Conservation (phyloP, 2,888 invertebrate species). For the Antheraea yamamai region DNA sequence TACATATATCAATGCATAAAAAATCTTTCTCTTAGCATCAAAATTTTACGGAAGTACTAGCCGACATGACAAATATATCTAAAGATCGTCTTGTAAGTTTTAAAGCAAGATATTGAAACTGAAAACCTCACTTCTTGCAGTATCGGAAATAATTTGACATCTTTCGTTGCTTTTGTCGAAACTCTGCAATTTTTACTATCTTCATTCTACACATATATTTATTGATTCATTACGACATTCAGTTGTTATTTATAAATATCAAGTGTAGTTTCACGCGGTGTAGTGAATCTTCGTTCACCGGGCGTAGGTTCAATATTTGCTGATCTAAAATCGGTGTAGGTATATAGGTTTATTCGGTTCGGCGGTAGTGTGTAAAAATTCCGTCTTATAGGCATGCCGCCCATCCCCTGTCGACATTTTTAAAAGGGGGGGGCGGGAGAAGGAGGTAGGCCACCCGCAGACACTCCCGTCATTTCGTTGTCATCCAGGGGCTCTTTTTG, state of each 20-base stretch:
- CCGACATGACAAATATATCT: no score
- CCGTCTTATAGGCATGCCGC: slow-evolving; percentile 76
- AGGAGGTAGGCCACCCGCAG: slow-evolving; percentile 63
- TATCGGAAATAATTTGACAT: no score
- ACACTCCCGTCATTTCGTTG: slow-evolving; percentile 79
- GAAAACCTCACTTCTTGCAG: no score
- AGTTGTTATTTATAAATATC: slow-evolving; percentile 62
- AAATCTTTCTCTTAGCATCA: no score
- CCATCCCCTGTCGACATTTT: slow-evolving; percentile 75
- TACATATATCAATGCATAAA: no score
- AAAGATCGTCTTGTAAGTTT: no score
- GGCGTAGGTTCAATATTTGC: slow-evolving; percentile 47
- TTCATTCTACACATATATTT: no score
- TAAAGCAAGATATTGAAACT: no score
- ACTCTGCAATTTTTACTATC: no score
- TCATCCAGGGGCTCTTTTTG: slow-evolving; percentile 77
- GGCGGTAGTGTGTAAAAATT: slow-evolving; percentile 71
- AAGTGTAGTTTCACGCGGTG: slow-evolving; percentile 36
- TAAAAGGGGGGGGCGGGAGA: slow-evolving; percentile 40
- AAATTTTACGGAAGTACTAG: no score
- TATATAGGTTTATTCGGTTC: slow-evolving; percentile 61
- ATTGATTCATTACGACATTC: no score
- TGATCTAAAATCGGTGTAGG: slow-evolving; percentile 35
- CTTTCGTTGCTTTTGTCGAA: no score
- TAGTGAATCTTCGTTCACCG: slow-evolving; percentile 34